Percentiles rank a stretch among this genome's conserved stretches.
These are phyloP conservation scores for Drosophila lacteicornis DNA, from an alignment of 1,140 invertebrate species.

Conservation along the genomic window DNA sequence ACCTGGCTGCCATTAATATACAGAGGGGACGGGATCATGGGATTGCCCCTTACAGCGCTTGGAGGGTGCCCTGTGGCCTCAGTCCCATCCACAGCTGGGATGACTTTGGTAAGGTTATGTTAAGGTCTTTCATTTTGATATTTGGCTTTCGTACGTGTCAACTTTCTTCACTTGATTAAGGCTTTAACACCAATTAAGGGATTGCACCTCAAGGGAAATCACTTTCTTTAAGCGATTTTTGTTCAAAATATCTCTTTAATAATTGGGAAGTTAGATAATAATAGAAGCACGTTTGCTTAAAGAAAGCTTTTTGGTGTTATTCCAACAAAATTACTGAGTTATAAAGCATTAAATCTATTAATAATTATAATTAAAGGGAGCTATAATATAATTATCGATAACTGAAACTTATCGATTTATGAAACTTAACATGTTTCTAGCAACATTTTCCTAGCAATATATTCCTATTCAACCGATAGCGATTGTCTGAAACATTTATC, in stretches of 20 bases:
- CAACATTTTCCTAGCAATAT: too few relatives aligned
- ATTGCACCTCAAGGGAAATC: not conserved
- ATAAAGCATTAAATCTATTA: too few relatives aligned
- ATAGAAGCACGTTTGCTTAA: not conserved
- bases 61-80: slow-evolving; percentile 92
- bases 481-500: too few relatives aligned
- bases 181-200: not conserved
- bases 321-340: not conserved
- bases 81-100: slow-evolving; percentile 90
- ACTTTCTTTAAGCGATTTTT: not conserved
- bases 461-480: too few relatives aligned
- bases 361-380: too few relatives aligned
- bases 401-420: too few relatives aligned
- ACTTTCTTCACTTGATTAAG: slow-evolving; percentile 20
- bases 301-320: not conserved
- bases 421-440: too few relatives aligned
- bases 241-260: not conserved
- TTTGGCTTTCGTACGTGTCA: not conserved
- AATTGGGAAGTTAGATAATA: slow-evolving; percentile 4
- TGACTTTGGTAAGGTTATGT: slow-evolving; percentile 87
- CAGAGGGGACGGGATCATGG: slow-evolving; percentile 96
- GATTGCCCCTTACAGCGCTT: slow-evolving; percentile 92
- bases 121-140: not conserved
- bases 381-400: too few relatives aligned
- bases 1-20: slow-evolving; percentile 95